phyloP scores from a whole-genome alignment of 2,888 invertebrate species.

The Lasioglossum zephyrum region DNA sequence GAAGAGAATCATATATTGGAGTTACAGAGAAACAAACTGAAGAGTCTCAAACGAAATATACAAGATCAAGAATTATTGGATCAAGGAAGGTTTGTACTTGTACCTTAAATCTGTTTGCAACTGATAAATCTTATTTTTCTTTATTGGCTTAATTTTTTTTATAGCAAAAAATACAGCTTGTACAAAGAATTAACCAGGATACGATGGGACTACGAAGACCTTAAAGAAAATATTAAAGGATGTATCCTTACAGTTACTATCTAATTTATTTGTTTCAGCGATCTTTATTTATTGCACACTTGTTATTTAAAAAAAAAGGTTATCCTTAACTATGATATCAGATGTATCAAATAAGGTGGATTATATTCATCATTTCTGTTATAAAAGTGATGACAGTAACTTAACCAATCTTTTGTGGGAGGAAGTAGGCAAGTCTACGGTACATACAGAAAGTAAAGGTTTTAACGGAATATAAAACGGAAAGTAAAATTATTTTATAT shows the following conservation, averaged over 20 bases:
- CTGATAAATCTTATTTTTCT: neutral
- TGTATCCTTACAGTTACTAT: slow-evolving; percentile 67
- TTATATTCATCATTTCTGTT: slow-evolving; percentile 71
- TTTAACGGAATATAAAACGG: too few relatives aligned
- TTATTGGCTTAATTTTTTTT: slow-evolving; percentile 26
- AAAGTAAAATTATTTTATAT: neutral
- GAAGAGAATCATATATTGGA: slow-evolving; percentile 59
- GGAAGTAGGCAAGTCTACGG: slow-evolving; percentile 67
- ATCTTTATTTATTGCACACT: neutral
- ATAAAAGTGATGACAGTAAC: slow-evolving; percentile 52
- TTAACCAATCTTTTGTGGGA: slow-evolving; percentile 70
- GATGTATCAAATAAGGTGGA: slow-evolving; percentile 71
- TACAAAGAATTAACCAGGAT: slow-evolving; percentile 71
- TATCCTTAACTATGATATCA: slow-evolving; percentile 43
- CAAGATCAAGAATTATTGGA: slow-evolving; percentile 65
- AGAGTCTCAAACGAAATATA: slow-evolving; percentile 56
- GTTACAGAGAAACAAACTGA: slow-evolving; percentile 59
- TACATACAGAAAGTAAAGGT: slow-evolving; percentile 11
- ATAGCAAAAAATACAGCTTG: slow-evolving; percentile 64
- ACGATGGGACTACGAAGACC: slow-evolving; percentile 68
- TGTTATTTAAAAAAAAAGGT: neutral
- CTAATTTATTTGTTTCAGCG: neutral
- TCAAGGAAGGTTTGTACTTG: slow-evolving; percentile 62
- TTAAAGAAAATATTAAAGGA: slow-evolving; percentile 61
- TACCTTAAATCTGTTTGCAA: neutral